Percentiles rank a stretch among this genome's conserved stretches.
Evolutionary conservation across 2,888 invertebrate species (phyloP).

Genomic region (Leptinotarsa rubiginosa): DNA sequence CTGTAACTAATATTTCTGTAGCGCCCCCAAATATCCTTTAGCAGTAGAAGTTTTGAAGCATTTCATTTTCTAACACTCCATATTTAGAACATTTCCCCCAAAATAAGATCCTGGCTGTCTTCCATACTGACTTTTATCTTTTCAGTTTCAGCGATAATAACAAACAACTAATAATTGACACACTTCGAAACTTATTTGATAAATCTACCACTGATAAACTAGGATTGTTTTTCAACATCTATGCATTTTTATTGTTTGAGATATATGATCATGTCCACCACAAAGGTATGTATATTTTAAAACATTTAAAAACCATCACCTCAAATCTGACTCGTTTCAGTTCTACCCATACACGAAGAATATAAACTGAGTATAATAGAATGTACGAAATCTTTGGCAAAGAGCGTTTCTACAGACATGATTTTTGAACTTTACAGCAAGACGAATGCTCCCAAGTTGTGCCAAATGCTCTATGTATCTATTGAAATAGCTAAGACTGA

Average conservation of each 20-base stretch:
- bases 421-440: slow-evolving; percentile 70
- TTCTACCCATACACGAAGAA: slow-evolving; percentile 73
- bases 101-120: too few species aligned
- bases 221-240: slow-evolving; percentile 71
- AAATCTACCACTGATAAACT: slow-evolving; percentile 68
- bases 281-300: slow-evolving; percentile 63
- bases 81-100: too few species aligned
- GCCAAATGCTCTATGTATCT: slow-evolving; percentile 75
- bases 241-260: slow-evolving; percentile 69
- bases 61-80: too few species aligned
- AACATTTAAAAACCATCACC: background rate
- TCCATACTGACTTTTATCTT: slow-evolving; percentile 7
- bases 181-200: slow-evolving; percentile 67
- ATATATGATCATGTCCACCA: slow-evolving; percentile 69
- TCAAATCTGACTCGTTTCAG: slow-evolving; percentile 62
- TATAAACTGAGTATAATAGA: slow-evolving; percentile 72
- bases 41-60: too few species aligned
- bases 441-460: slow-evolving; percentile 71
- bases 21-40: too few species aligned
- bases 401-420: slow-evolving; percentile 68
- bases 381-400: slow-evolving; percentile 69
- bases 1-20: too few species aligned
- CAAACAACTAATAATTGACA: slow-evolving; percentile 68
- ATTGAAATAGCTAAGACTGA: slow-evolving; percentile 76
- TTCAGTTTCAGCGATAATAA: slow-evolving; percentile 62